Evolutionary conservation across 2,797 vertebrate species (phyloP).

Genomic region (Diceros bicornis): DNA sequence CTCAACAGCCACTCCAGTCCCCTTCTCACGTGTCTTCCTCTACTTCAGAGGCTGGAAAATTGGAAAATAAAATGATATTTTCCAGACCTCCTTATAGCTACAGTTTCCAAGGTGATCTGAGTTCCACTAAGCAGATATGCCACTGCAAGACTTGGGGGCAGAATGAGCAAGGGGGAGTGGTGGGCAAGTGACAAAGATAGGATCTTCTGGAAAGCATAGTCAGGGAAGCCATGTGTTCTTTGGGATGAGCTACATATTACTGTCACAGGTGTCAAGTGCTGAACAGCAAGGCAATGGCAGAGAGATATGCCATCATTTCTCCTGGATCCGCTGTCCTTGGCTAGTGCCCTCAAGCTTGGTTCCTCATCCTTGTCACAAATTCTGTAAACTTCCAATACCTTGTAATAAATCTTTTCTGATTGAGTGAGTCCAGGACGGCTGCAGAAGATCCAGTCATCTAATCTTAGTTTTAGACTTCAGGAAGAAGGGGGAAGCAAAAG

Average conservation of each 20-base stretch:
- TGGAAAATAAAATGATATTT: slow-evolving; percentile 8
- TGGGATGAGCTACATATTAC: not conserved
- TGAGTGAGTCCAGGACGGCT: not conserved
- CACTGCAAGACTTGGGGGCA: not conserved
- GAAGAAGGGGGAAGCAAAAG: not conserved
- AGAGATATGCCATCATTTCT: not conserved
- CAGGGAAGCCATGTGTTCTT: not conserved
- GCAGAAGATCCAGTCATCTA: not conserved
- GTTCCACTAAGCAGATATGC: not conserved
- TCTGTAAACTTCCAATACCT: not conserved
- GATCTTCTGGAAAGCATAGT: not conserved
- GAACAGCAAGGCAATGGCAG: not conserved
- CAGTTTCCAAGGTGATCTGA: not conserved
- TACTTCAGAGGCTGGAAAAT: not conserved
- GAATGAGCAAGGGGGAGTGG: not conserved
- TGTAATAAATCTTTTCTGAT: not conserved
- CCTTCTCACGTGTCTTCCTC: not conserved
- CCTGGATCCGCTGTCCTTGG: not conserved
- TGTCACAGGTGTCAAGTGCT: not conserved
- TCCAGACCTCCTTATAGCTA: not conserved
- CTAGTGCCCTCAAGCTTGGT: not conserved
- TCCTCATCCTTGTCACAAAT: not conserved
- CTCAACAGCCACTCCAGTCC: not conserved
- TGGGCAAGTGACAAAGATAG: not conserved
- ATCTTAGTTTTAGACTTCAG: not conserved